Conservation (phyloP, 1,140 invertebrate genomes). For the Tribolium madens region DNA sequence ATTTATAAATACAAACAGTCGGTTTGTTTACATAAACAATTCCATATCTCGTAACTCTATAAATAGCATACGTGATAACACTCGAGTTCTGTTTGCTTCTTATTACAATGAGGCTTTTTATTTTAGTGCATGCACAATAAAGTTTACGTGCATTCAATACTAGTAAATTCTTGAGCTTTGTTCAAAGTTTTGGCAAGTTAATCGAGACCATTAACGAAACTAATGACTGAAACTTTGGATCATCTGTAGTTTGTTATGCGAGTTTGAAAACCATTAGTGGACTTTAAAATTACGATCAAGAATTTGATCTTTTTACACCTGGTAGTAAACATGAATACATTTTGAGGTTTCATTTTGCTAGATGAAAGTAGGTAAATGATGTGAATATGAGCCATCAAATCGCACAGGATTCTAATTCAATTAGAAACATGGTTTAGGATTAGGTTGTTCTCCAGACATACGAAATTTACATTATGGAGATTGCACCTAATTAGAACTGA, state of each 20-base stretch:
- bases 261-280: slow-evolving; percentile 1
- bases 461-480: slow-evolving; percentile 11
- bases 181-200: slow-evolving; percentile 29
- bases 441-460: slow-evolving; percentile 6
- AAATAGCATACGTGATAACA: slow-evolving; percentile 25
- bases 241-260: slow-evolving; percentile 22
- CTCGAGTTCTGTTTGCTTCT: slow-evolving; percentile 17
- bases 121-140: slow-evolving; percentile 19
- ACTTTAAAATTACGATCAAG: not conserved
- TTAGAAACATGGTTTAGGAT: slow-evolving; percentile 10
- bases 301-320: not conserved
- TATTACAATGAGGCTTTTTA: slow-evolving; percentile 32
- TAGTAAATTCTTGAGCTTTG: slow-evolving; percentile 26
- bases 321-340: not conserved
- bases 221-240: slow-evolving; percentile 29
- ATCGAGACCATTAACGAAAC: slow-evolving; percentile 24
- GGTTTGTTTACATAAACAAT: slow-evolving; percentile 39
- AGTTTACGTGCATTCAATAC: slow-evolving; percentile 19
- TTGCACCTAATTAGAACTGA: slow-evolving; percentile 18
- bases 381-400: not conserved
- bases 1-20: slow-evolving; percentile 27
- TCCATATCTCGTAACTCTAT: slow-evolving; percentile 16
- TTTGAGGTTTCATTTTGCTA: not conserved
- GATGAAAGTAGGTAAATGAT: not conserved
- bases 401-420: slow-evolving; percentile 21